phyloP scores from a whole-genome alignment of 2,888 invertebrate species.

The Keiferia lycopersicella region DNA sequence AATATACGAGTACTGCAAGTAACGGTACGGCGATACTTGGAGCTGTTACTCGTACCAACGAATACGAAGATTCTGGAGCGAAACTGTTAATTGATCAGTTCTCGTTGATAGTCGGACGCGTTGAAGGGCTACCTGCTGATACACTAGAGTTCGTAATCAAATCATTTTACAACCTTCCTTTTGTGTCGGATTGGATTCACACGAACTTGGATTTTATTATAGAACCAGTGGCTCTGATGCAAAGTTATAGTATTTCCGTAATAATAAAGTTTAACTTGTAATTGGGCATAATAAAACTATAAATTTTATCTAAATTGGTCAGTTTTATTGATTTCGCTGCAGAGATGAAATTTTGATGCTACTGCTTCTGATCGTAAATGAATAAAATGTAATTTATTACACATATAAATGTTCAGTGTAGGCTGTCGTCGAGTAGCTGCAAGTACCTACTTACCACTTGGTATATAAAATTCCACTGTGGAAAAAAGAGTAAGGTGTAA shows the following conservation, averaged over 20 bases:
- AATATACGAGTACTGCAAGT: slow-evolving; percentile 55
- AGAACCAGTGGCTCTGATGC: neutral
- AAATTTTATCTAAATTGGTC: neutral
- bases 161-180: slow-evolving; percentile 16
- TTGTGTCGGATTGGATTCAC: slow-evolving; percentile 26
- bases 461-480: neutral
- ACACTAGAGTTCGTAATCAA: slow-evolving; percentile 33
- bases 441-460: neutral
- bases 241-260: slow-evolving; percentile 17
- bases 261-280: slow-evolving; percentile 14
- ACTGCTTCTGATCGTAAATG: slow-evolving; percentile 11
- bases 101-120: slow-evolving; percentile 32
- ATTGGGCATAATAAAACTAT: slow-evolving; percentile 22
- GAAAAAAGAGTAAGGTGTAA: neutral
- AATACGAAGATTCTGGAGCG: slow-evolving; percentile 37
- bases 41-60: slow-evolving; percentile 47
- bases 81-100: slow-evolving; percentile 48
- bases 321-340: neutral
- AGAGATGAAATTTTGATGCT: neutral
- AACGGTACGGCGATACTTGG: slow-evolving; percentile 54
- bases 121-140: slow-evolving; percentile 27
- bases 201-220: slow-evolving; percentile 10
- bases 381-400: too few relatives aligned
- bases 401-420: too few relatives aligned
- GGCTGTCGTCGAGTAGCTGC: neutral